Evolutionary conservation across 2,888 invertebrate species (phyloP).

Genomic region (Drosophila mayaguana): DNA sequence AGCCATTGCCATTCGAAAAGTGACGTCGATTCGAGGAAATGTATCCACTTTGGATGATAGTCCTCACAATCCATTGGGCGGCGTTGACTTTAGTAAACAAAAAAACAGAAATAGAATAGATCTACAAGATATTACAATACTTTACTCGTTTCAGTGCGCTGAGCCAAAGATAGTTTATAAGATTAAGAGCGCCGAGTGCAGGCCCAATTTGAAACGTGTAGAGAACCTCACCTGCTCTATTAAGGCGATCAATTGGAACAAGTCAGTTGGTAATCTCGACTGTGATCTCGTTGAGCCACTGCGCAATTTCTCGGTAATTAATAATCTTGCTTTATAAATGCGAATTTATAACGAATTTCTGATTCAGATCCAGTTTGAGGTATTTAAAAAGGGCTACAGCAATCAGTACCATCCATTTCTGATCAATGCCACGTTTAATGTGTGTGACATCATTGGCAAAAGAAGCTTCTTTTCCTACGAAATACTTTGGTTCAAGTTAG

Average conservation of each 20-base stretch:
- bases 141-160: slow-evolving; percentile 15
- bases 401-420: slow-evolving; percentile 57
- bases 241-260: slow-evolving; percentile 54
- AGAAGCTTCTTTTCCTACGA: slow-evolving; percentile 42
- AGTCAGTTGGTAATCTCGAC: slow-evolving; percentile 35
- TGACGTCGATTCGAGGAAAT: neutral
- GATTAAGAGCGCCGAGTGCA: slow-evolving; percentile 43
- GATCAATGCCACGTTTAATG: slow-evolving; percentile 36
- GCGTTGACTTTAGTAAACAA: neutral
- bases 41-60: neutral
- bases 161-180: slow-evolving; percentile 35
- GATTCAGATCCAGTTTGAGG: slow-evolving; percentile 4
- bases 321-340: neutral
- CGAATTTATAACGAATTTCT: neutral
- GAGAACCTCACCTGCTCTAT: slow-evolving; percentile 38
- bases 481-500: neutral
- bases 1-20: neutral
- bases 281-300: slow-evolving; percentile 22
- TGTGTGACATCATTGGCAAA: slow-evolving; percentile 39
- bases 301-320: slow-evolving; percentile 37
- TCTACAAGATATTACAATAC: too few species aligned
- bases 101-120: neutral
- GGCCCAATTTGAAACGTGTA: neutral
- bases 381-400: slow-evolving; percentile 44
- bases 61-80: neutral